These are phyloP conservation scores for Rhizoglyphus robini DNA, from an alignment of 1,140 invertebrate genomes.

Conservation along the genomic window DNA sequence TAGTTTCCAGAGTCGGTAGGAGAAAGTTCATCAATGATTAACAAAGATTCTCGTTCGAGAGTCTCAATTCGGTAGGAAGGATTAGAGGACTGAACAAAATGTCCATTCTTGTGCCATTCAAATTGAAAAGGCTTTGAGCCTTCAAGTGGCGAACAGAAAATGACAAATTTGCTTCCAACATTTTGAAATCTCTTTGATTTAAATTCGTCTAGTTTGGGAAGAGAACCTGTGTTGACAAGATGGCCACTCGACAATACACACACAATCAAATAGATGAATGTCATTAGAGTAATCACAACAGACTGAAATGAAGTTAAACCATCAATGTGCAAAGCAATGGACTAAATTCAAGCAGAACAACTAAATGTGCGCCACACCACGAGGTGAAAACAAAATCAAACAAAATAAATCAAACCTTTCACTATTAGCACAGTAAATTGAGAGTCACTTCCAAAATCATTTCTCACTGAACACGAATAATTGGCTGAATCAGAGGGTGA, in stretches of 20 bases:
- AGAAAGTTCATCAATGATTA: slow-evolving; percentile 63
- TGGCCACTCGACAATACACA: neutral
- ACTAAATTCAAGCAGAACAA: neutral
- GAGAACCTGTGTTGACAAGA: no score
- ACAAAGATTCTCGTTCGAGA: neutral
- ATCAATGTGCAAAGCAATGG: neutral
- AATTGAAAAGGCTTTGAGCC: slow-evolving; percentile 20
- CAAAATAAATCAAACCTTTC: slow-evolving; percentile 14
- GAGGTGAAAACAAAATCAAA: neutral
- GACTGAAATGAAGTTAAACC: no score
- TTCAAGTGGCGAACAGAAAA: slow-evolving; percentile 18
- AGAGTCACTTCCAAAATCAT: slow-evolving; percentile 56
- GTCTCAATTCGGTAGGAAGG: slow-evolving; percentile 23
- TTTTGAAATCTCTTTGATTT: neutral
- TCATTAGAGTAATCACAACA: no score
- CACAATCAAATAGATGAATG: no score
- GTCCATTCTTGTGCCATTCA: slow-evolving; percentile 36
- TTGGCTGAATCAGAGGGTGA: slow-evolving; percentile 48
- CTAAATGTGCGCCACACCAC: neutral
- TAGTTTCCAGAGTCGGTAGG: slow-evolving; percentile 71
- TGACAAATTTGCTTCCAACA: slow-evolving; percentile 1
- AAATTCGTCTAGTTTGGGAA: neutral
- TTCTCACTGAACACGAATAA: slow-evolving; percentile 76
- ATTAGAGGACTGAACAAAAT: slow-evolving; percentile 65
- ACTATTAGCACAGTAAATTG: slow-evolving; percentile 19